Evolutionary conservation across 1,140 invertebrate species (phyloP).

Genomic region (Asobara japonica): DNA sequence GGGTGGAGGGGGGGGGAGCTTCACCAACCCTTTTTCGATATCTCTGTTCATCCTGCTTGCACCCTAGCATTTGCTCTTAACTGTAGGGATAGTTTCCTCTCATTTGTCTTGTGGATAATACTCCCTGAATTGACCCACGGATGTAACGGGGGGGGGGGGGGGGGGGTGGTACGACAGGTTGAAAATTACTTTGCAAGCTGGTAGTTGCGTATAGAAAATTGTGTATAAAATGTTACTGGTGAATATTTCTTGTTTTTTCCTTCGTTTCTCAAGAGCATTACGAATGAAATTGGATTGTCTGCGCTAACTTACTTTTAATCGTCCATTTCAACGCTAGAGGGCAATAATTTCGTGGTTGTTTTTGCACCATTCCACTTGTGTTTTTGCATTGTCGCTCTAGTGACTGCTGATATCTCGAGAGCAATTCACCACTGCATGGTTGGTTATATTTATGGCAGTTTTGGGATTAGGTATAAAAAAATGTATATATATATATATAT

Average conservation of each 20-base stretch:
- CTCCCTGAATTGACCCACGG: constrained; percentile 27
- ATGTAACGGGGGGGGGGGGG: constrained; percentile 26
- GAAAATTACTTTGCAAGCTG: constrained; percentile 36
- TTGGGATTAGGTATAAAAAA: neutral
- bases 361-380: neutral
- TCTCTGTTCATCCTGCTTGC: neutral
- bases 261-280: neutral
- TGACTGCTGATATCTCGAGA: neutral
- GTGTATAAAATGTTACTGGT: neutral
- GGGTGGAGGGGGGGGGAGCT: neutral
- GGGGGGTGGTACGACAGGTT: constrained; percentile 32
- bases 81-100: neutral
- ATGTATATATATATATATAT: neutral
- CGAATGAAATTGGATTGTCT: neutral
- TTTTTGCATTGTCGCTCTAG: neutral
- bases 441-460: neutral
- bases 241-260: too few species aligned
- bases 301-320: constrained; percentile 22
- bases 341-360: neutral
- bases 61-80: neutral
- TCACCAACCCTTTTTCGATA: constrained; percentile 11
- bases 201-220: neutral
- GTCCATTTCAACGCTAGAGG: constrained; percentile 1
- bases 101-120: constrained; percentile 28
- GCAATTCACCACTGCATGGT: neutral